A percentile compares a stretch with the other conserved stretches of the same genome.
Conservation (phyloP, 1,140 invertebrate species). For the Neocloeon triangulifer region DNA sequence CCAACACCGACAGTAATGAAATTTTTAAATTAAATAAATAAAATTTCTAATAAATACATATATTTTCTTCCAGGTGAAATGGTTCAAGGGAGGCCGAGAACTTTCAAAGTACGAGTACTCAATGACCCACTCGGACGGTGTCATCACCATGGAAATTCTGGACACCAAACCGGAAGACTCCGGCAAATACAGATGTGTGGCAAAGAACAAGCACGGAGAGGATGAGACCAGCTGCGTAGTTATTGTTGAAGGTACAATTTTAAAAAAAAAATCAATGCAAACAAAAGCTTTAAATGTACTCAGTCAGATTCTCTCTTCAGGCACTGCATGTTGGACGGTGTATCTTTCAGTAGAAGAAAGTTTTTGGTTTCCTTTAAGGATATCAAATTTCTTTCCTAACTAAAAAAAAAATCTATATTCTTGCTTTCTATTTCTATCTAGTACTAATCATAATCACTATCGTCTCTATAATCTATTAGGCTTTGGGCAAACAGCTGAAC, state of each 20-base stretch:
- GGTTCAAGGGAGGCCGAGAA: conserved; percentile 87
- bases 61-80: conserved; percentile 27
- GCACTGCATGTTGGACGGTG: too few relatives aligned
- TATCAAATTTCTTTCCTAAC: too few relatives aligned
- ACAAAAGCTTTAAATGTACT: too few relatives aligned
- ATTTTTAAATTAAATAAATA: conserved; percentile 1
- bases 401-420: too few relatives aligned
- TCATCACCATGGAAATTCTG: conserved; percentile 88
- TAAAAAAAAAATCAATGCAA: too few relatives aligned
- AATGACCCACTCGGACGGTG: conserved; percentile 75
- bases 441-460: too few relatives aligned
- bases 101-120: conserved; percentile 75
- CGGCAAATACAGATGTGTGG: conserved; percentile 85
- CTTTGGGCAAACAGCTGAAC: conserved; percentile 48
- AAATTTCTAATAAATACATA: conserved; percentile 1
- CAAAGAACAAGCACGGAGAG: conserved; percentile 74
- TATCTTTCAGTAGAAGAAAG: too few relatives aligned
- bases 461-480: too few relatives aligned
- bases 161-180: conserved; percentile 86
- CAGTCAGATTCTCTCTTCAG: too few relatives aligned
- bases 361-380: too few relatives aligned
- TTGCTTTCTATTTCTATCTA: too few relatives aligned
- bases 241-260: conserved; percentile 94
- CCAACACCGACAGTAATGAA: conserved; percentile 64
- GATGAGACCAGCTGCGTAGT: conserved; percentile 91